phyloP scores from a whole-genome alignment of 2,797 vertebrate species.

The Ctenosaura bakeri region DNA sequence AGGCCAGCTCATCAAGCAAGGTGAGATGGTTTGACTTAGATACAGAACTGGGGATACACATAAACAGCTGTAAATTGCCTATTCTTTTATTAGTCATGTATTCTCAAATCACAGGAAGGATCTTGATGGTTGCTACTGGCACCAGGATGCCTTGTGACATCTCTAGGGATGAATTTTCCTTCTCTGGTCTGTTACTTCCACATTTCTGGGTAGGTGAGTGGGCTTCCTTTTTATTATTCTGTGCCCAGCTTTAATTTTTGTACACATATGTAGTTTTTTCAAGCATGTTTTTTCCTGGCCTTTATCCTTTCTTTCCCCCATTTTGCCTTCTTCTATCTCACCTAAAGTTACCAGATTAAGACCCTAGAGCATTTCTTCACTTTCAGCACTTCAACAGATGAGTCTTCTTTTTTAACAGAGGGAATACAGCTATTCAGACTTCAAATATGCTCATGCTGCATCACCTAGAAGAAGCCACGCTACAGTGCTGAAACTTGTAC shows the following conservation, averaged over 20 bases:
- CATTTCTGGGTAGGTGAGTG: background rate
- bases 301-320: background rate
- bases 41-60: background rate
- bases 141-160: background rate
- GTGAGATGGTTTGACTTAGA: background rate
- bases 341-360: background rate
- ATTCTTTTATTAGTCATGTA: no score
- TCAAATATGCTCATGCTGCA: background rate
- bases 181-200: background rate
- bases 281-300: background rate
- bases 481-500: background rate
- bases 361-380: background rate
- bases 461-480: background rate
- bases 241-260: background rate
- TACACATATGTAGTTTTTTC: no score
- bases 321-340: background rate
- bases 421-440: background rate
- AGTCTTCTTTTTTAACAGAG: background rate
- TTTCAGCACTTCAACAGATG: background rate
- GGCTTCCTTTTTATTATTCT: no score
- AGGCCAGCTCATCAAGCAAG: background rate
- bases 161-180: background rate
- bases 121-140: background rate
- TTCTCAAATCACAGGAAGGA: background rate
- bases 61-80: background rate